These are phyloP conservation scores for Lissonota sp. DNA, from an alignment of 2,888 invertebrate species.

Conservation along the genomic window DNA sequence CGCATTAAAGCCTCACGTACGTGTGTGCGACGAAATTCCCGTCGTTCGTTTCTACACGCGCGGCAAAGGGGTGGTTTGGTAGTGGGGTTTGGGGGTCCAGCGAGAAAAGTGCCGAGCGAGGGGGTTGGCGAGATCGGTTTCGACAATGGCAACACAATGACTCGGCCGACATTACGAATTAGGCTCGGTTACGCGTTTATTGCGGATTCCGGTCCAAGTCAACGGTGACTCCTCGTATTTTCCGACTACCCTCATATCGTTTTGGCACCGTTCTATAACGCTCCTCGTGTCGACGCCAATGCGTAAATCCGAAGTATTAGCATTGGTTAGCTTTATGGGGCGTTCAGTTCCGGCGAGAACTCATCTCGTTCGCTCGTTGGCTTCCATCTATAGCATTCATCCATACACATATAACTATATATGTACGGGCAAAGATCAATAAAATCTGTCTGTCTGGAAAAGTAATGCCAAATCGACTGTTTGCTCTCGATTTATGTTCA, in stretches of 20 bases:
- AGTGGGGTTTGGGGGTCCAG: conserved; percentile 21
- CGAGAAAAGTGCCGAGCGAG: conserved; percentile 38
- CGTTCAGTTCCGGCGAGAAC: conserved; percentile 84
- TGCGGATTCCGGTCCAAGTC: conserved; percentile 80
- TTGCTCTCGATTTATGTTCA: conserved; percentile 62
- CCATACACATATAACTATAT: conserved; percentile 53
- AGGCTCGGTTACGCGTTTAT: conserved; percentile 83
- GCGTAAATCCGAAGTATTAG: conserved; percentile 84
- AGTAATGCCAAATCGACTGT: conserved; percentile 81
- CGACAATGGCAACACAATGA: conserved; percentile 74
- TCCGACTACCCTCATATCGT: conserved; percentile 25
- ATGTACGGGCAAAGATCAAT: conserved; percentile 77
- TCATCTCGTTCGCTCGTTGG: conserved; percentile 63
- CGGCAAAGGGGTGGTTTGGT: conserved; percentile 9
- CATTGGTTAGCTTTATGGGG: conserved; percentile 87
- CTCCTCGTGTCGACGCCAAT: conserved; percentile 76
- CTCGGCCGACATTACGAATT: conserved; percentile 81
- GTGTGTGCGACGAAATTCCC: conserved; percentile 67
- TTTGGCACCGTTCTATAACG: conserved; percentile 30
- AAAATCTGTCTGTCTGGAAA: conserved; percentile 81
- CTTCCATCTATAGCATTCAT: conserved; percentile 15
- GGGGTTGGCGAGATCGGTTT: conserved; percentile 51
- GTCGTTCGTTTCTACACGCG: conserved; percentile 53
- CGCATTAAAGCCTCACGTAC: conserved; percentile 64
- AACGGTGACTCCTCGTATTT: conserved; percentile 73